Evolutionary conservation across 2,797 vertebrate species (phyloP).

Genomic region (Gallirallus australis): DNA sequence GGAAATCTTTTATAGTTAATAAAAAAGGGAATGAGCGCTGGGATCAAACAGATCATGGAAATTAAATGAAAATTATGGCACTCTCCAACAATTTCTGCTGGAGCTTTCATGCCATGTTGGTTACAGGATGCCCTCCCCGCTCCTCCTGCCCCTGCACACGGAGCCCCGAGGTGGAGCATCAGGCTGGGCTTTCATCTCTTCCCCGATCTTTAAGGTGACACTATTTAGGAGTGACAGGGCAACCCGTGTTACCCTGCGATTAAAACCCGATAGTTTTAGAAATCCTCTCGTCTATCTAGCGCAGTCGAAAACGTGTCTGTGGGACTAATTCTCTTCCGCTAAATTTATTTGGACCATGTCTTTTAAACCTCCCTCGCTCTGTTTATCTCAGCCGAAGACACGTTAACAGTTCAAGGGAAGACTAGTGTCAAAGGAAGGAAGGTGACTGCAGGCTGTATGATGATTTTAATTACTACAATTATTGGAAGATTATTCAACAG

Average conservation of each 20-base stretch:
- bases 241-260: neutral
- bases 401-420: conserved; percentile 76
- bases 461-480: conserved; percentile 87
- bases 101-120: conserved; percentile 46
- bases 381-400: conserved; percentile 74
- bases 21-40: conserved; percentile 47
- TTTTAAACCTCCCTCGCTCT: conserved; percentile 63
- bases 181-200: conserved; percentile 25
- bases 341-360: conserved; percentile 38
- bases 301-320: neutral
- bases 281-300: neutral
- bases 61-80: conserved; percentile 65
- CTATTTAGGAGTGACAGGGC: neutral
- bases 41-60: conserved; percentile 65
- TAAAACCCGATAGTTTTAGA: conserved; percentile 23
- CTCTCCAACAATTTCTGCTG: conserved; percentile 51
- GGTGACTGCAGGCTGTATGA: conserved; percentile 79
- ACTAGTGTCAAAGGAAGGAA: conserved; percentile 78
- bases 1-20: conserved; percentile 64
- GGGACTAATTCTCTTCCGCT: conserved; percentile 38
- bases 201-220: conserved; percentile 23
- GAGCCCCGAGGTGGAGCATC: conserved; percentile 45
- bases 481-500: conserved; percentile 81
- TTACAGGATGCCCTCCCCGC: neutral
- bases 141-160: conserved; percentile 28